These are phyloP conservation scores for Notiomystis cincta DNA, from an alignment of 2,113 vertebrate genomes.

Conservation along the genomic window DNA sequence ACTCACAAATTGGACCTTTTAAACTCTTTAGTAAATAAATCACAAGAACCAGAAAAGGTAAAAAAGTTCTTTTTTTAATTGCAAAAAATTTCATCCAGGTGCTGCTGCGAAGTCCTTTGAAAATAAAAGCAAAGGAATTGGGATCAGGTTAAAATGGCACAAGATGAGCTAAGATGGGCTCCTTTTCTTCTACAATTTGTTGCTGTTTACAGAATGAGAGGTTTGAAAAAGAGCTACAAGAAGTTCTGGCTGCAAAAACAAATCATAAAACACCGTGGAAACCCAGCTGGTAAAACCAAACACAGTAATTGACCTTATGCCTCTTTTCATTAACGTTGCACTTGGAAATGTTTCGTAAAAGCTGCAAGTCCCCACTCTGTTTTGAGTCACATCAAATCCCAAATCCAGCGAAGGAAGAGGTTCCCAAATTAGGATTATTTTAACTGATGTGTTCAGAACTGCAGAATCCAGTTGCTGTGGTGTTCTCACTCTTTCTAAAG, in stretches of 20 bases:
- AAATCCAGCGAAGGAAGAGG: neutral
- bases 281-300: neutral
- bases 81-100: neutral
- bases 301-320: neutral
- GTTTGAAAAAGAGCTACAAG: neutral
- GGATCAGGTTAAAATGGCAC: neutral
- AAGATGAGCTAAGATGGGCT: neutral
- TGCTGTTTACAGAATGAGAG: neutral
- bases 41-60: neutral
- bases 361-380: neutral
- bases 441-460: neutral
- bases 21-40: neutral
- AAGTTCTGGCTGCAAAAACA: neutral
- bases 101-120: neutral
- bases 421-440: neutral
- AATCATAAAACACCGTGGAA: neutral
- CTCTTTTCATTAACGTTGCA: neutral
- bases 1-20: neutral
- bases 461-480: neutral
- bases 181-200: neutral
- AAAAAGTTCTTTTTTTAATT: neutral
- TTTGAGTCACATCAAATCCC: neutral
- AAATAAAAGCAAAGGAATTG: neutral
- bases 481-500: rapidly evolving
- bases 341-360: neutral